Percentiles rank a stretch among this genome's conserved stretches.
phyloP scores from a whole-genome alignment of 1,140 invertebrate species.

The Caerostris darwini region DNA sequence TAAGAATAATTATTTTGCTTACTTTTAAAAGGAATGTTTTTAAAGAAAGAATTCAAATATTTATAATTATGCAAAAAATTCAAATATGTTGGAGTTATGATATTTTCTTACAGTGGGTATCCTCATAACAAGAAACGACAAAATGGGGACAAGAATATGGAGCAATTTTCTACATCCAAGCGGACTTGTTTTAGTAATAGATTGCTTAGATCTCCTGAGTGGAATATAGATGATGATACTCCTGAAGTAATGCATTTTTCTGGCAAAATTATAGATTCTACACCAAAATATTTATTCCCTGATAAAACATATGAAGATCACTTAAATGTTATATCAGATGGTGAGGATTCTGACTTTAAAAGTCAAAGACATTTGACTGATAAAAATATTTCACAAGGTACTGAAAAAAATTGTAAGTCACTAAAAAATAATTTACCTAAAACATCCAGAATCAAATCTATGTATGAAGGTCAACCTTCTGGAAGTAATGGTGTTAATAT shows the following conservation, averaged over 20 bases:
- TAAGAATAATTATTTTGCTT: background rate
- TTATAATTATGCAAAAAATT: too few relatives aligned
- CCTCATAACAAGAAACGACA: slow-evolving; percentile 67
- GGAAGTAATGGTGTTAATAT: slow-evolving; percentile 18
- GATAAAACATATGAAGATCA: slow-evolving; percentile 68
- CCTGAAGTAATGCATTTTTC: slow-evolving; percentile 8
- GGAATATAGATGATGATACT: background rate
- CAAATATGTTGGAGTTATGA: too few relatives aligned
- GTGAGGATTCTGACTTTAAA: slow-evolving; percentile 45
- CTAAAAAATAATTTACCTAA: background rate
- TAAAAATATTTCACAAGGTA: background rate
- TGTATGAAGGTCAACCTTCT: background rate
- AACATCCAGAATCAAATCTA: background rate
- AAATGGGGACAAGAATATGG: slow-evolving; percentile 64
- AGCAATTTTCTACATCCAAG: slow-evolving; percentile 52
- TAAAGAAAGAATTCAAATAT: too few relatives aligned
- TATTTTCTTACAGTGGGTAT: slow-evolving; percentile 40
- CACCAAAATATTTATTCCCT: slow-evolving; percentile 5
- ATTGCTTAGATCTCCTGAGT: slow-evolving; percentile 30
- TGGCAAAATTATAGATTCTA: background rate
- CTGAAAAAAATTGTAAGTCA: background rate
- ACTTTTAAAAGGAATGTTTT: background rate
- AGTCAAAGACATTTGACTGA: background rate
- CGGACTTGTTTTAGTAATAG: slow-evolving; percentile 66
- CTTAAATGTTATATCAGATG: slow-evolving; percentile 23